These are phyloP conservation scores for Drosophila ogumai DNA, from an alignment of 1,140 invertebrate species.

Conservation along the genomic window DNA sequence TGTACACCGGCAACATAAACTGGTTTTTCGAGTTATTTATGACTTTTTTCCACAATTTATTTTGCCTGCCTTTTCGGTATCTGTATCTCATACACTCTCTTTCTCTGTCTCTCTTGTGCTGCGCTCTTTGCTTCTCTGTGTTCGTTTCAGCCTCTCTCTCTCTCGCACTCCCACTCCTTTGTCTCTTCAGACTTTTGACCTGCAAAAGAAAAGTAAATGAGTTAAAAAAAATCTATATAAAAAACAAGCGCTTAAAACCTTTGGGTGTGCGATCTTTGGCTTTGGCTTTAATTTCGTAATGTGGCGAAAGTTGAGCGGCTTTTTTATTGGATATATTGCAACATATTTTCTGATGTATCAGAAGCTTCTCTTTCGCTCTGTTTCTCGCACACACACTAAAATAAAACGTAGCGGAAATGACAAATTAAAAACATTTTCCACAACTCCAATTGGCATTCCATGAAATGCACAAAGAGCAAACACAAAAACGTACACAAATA, in stretches of 20 bases:
- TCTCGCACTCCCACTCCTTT: conserved; percentile 39
- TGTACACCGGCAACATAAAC: conserved; percentile 81
- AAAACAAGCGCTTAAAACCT: conserved; percentile 24
- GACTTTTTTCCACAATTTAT: conserved; percentile 79
- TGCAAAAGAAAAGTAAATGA: conserved; percentile 57
- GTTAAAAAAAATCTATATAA: conserved; percentile 6
- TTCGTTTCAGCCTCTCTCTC: conserved; percentile 16
- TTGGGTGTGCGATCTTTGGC: conserved; percentile 20
- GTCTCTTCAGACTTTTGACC: conserved; percentile 74
- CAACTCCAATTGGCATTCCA: conserved; percentile 60
- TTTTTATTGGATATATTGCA: conserved; percentile 46
- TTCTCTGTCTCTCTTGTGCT: conserved; percentile 8
- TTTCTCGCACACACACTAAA: conserved; percentile 25
- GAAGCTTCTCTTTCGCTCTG: conserved; percentile 8
- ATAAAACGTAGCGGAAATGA: conserved; percentile 66
- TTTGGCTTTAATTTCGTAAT: conserved; percentile 73
- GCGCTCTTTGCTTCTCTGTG: conserved; percentile 14
- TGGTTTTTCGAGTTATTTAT: conserved; percentile 83
- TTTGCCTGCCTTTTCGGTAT: conserved; percentile 68
- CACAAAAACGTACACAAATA: conserved; percentile 8
- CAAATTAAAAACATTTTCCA: conserved; percentile 70
- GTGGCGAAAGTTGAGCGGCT: conserved; percentile 68
- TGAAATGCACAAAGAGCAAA: conserved; percentile 51
- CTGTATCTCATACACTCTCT: conserved; percentile 45
- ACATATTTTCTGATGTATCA: conserved; percentile 39